Percentiles rank a stretch among this genome's conserved stretches.
Evolutionary conservation across 2,888 invertebrate species (phyloP).

Genomic region (Caradrina clavipalpis): DNA sequence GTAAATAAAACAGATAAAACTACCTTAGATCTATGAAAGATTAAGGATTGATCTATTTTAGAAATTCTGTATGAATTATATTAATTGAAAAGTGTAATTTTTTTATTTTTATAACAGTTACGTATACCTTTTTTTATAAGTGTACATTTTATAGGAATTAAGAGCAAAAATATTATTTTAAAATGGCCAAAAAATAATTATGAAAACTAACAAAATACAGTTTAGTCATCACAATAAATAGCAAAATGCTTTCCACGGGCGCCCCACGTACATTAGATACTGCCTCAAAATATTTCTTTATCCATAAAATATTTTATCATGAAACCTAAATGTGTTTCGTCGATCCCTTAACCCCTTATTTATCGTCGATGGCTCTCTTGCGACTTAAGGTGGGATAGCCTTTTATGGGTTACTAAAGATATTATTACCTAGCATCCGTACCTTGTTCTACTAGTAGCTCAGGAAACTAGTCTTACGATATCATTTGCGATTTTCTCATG

Average conservation of each 20-base stretch:
- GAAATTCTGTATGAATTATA: no score
- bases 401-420: slow-evolving; percentile 29
- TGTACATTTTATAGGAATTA: no score
- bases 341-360: slow-evolving; percentile 50
- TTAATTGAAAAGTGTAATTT: no score
- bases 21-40: no score
- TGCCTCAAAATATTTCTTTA: slow-evolving; percentile 26
- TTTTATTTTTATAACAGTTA: no score
- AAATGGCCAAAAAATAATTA: background rate
- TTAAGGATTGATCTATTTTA: no score
- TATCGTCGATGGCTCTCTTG: slow-evolving; percentile 46
- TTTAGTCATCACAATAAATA: background rate
- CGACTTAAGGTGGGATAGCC: slow-evolving; percentile 25
- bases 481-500: slow-evolving; percentile 1
- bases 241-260: slow-evolving; percentile 4
- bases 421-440: slow-evolving; percentile 27
- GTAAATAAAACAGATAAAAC: no score
- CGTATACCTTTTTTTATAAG: no score
- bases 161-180: no score
- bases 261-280: slow-evolving; percentile 15
- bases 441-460: background rate
- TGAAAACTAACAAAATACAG: background rate
- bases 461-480: background rate
- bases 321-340: slow-evolving; percentile 44
- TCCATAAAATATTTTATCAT: slow-evolving; percentile 44